These are phyloP conservation scores for Dendronephthya gigantea DNA, from an alignment of 64 coral and sea anemone species.

Conservation along the genomic window DNA sequence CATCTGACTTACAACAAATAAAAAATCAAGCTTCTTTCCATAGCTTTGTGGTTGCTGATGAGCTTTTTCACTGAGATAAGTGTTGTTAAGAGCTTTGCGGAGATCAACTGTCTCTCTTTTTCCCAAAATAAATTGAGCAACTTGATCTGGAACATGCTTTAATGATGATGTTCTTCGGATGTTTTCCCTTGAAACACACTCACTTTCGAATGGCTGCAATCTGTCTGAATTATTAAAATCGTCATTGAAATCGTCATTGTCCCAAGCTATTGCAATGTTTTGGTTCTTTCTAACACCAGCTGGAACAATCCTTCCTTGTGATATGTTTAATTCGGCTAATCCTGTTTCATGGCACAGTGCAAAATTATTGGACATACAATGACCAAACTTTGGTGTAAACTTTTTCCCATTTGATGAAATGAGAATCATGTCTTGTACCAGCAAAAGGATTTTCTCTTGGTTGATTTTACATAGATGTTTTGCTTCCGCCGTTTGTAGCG, in stretches of 20 bases:
- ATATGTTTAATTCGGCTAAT: neutral
- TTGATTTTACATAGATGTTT: neutral
- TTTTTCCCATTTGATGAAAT: neutral
- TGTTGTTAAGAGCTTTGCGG: neutral
- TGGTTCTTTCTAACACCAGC: neutral
- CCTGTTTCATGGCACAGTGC: conserved; percentile 6
- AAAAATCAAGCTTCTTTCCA: neutral
- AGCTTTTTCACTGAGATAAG: neutral
- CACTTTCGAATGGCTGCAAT: neutral
- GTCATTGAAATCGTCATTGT: neutral
- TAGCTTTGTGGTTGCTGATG: neutral
- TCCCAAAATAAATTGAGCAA: neutral
- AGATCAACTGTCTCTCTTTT: neutral
- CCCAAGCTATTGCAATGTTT: neutral
- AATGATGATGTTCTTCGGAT: neutral
- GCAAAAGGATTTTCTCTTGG: neutral
- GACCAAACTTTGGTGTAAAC: conserved; percentile 15
- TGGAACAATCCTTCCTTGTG: conserved; percentile 9
- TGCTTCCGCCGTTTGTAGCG: neutral
- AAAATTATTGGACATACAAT: neutral
- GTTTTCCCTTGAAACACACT: neutral
- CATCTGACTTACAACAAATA: neutral
- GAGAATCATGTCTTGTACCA: neutral
- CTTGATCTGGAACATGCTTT: neutral
- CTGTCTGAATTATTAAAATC: neutral